phyloP scores from a whole-genome alignment of 2,113 vertebrate genomes.

The Pampusana beccarii region DNA sequence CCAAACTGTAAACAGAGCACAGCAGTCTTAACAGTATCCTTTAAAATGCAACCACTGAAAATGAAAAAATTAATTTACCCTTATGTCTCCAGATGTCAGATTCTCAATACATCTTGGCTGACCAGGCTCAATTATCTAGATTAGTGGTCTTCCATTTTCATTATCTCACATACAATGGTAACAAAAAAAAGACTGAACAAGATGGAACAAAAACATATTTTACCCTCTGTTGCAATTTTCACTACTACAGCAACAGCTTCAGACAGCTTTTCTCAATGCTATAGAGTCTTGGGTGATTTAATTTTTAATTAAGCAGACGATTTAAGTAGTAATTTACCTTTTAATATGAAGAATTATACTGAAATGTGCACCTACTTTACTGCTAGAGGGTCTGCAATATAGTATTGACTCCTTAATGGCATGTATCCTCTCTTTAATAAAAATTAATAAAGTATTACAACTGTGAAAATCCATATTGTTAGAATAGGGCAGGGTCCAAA shows the following conservation, averaged over 20 bases:
- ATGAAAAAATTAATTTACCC: not conserved
- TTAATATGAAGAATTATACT: not conserved
- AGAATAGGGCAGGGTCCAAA: not conserved
- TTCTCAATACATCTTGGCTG: not conserved
- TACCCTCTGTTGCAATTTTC: not conserved
- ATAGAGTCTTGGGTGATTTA: not conserved
- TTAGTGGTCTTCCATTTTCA: not conserved
- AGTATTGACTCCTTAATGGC: not conserved
- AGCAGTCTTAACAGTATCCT: not conserved
- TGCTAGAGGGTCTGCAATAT: not conserved
- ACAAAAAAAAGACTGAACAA: not conserved
- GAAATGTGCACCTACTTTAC: not conserved
- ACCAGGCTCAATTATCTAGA: not conserved
- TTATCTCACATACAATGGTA: not conserved
- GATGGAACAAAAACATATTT: not conserved
- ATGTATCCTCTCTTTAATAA: not conserved
- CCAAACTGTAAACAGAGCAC: not conserved
- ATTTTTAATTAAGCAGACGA: not conserved
- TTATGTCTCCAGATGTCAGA: not conserved
- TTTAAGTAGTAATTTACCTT: not conserved
- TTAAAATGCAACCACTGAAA: not conserved
- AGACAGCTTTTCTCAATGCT: not conserved
- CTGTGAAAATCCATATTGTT: not conserved
- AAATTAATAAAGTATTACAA: not conserved
- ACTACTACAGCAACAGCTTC: not conserved